phyloP scores from a whole-genome alignment of 2,888 invertebrate genomes.

The Luffia ferchaultella region DNA sequence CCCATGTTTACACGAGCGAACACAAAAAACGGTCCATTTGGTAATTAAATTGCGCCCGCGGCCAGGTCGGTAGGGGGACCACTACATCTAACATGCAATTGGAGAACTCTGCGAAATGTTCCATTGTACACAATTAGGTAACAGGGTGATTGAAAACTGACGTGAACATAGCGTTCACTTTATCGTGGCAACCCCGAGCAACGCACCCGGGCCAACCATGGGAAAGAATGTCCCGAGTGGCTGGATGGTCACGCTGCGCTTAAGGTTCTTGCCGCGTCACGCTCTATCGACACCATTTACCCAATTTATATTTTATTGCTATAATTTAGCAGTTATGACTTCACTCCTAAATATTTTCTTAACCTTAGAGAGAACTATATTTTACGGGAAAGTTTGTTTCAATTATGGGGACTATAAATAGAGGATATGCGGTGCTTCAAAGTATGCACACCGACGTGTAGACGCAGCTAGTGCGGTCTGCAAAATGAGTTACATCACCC shows the following conservation, averaged over 20 bases:
- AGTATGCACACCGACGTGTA: too few species aligned
- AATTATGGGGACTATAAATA: too few species aligned
- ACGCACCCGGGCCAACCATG: background rate
- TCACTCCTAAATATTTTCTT: too few species aligned
- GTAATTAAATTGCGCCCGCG: constrained; percentile 50
- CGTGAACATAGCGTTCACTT: background rate
- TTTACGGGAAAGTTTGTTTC: too few species aligned
- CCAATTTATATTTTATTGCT: background rate
- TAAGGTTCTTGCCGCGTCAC: background rate
- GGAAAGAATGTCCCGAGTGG: background rate
- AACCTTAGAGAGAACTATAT: too few species aligned
- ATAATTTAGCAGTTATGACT: too few species aligned
- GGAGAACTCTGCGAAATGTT: background rate
- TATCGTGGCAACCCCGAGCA: background rate
- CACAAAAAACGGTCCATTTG: constrained; percentile 55
- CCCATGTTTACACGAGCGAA: constrained; percentile 34
- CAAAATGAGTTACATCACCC: too few species aligned
- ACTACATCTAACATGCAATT: background rate
- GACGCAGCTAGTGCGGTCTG: too few species aligned
- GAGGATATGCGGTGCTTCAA: too few species aligned
- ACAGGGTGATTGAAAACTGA: too few species aligned
- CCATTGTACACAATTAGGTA: background rate
- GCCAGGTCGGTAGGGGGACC: constrained; percentile 9
- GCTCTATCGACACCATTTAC: background rate
- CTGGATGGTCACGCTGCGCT: background rate